phyloP scores from a whole-genome alignment of 1,140 invertebrate genomes.

The Musca vetustissima region DNA sequence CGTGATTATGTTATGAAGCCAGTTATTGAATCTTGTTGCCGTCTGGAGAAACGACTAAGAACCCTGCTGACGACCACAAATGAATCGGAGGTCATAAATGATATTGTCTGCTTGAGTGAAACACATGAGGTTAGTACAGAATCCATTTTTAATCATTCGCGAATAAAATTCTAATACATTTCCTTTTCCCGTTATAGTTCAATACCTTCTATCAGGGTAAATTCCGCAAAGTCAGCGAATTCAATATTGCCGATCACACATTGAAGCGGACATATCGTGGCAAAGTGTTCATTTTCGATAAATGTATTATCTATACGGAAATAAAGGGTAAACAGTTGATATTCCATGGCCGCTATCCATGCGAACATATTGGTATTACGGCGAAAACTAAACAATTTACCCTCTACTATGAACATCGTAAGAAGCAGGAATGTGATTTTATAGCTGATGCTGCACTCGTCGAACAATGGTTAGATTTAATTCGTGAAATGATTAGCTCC shows the following conservation, averaged over 20 bases:
- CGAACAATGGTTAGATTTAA: conserved; percentile 43
- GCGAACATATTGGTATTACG: conserved; percentile 47
- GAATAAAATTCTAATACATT: not conserved
- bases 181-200: conserved; percentile 44
- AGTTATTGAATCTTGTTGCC: conserved; percentile 49
- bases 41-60: conserved; percentile 48
- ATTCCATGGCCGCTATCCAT: conserved; percentile 52
- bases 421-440: conserved; percentile 53
- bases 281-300: conserved; percentile 55
- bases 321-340: conserved; percentile 49
- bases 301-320: conserved; percentile 55
- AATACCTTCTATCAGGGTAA: conserved; percentile 53
- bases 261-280: conserved; percentile 43
- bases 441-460: conserved; percentile 39
- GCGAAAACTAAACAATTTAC: conserved; percentile 47
- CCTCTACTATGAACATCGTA: conserved; percentile 46
- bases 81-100: conserved; percentile 52
- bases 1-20: conserved; percentile 49
- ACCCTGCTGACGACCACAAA: conserved; percentile 48
- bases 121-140: conserved; percentile 40
- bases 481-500: conserved; percentile 48
- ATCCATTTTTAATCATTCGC: not conserved
- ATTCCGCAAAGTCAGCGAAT: conserved; percentile 50
- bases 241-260: conserved; percentile 44
- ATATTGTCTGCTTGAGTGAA: conserved; percentile 45